These are phyloP conservation scores for Arothron firmamentum DNA, from an alignment of 2,113 vertebrate genomes.

Conservation along the genomic window DNA sequence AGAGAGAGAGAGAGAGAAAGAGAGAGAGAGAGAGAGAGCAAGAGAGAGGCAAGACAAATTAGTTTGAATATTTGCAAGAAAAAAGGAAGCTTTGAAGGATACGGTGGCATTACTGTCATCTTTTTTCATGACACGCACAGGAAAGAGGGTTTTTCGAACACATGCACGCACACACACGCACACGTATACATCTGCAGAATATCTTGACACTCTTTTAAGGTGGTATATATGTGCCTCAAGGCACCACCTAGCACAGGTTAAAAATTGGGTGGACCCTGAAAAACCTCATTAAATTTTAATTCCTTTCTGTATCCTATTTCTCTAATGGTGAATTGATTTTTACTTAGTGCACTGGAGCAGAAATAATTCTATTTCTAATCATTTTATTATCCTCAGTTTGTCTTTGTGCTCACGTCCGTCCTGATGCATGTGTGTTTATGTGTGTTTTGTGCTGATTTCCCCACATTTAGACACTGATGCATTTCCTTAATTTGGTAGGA, in stretches of 20 bases:
- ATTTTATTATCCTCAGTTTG: constrained; percentile 57
- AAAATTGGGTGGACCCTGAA: constrained; percentile 64
- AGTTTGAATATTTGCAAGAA: constrained; percentile 51
- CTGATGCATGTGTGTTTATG: constrained; percentile 10
- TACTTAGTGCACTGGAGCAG: constrained; percentile 70
- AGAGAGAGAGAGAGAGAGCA: too few species aligned
- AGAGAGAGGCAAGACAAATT: constrained; percentile 31
- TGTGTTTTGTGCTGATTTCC: constrained; percentile 9
- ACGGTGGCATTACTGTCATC: constrained; percentile 49
- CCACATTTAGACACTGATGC: constrained; percentile 24
- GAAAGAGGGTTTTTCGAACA: constrained; percentile 12
- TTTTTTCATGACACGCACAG: constrained; percentile 16
- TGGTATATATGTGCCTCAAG: constrained; percentile 14
- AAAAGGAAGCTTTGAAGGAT: constrained; percentile 44
- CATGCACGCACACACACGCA: neutral
- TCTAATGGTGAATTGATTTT: constrained; percentile 77
- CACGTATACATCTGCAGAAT: neutral
- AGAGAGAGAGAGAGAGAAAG: too few species aligned
- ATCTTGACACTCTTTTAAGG: constrained; percentile 17
- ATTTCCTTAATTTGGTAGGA: constrained; percentile 40
- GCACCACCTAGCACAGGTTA: constrained; percentile 33
- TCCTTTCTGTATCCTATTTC: constrained; percentile 76
- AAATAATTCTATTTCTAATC: constrained; percentile 77
- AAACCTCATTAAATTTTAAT: constrained; percentile 79
- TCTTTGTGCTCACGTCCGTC: constrained; percentile 23